Conservation (phyloP, 2,113 vertebrate species). For the Cavia aperea region DNA sequence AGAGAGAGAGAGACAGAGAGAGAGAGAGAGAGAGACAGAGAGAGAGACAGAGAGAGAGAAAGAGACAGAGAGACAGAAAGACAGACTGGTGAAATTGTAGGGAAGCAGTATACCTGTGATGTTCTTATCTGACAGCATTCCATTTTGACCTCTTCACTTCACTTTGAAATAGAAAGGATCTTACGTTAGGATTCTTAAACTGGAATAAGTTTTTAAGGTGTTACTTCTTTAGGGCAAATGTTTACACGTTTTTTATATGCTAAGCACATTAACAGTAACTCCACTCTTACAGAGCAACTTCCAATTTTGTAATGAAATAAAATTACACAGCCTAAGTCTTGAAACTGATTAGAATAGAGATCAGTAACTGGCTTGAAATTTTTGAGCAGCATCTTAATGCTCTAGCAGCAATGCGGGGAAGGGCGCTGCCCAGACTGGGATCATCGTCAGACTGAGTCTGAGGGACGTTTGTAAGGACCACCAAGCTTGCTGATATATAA, state of each 20-base stretch:
- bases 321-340: conserved; percentile 10
- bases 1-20: too few species aligned
- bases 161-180: neutral
- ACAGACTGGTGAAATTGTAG: neutral
- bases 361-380: neutral
- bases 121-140: neutral
- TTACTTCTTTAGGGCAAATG: neutral
- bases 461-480: neutral
- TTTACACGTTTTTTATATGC: neutral
- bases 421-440: neutral
- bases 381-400: conserved; percentile 22
- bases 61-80: neutral
- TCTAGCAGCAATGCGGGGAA: neutral
- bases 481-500: neutral
- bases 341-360: conserved; percentile 32
- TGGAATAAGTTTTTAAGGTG: neutral
- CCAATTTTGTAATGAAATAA: conserved; percentile 26
- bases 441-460: neutral
- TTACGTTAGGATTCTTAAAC: neutral
- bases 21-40: too few species aligned
- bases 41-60: too few species aligned
- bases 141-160: neutral
- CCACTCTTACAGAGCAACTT: neutral
- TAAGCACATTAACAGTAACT: neutral
- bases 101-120: neutral